Evolutionary conservation across 2,797 vertebrate genomes (phyloP).

Genomic region (Pogoniulus pusillus): DNA sequence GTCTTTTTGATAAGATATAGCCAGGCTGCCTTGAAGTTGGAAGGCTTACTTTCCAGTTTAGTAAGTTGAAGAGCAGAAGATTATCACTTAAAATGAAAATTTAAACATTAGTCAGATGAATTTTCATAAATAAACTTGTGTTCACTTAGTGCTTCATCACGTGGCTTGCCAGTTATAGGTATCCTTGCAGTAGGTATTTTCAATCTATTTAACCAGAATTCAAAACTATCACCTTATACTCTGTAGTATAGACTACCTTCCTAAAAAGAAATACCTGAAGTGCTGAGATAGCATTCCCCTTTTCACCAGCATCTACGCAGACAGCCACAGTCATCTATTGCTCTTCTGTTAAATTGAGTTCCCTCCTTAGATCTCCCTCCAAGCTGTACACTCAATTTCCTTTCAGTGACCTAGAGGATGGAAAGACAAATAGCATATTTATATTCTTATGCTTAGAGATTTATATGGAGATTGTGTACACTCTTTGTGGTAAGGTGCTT

Average conservation of each 20-base stretch:
- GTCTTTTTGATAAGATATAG: background rate
- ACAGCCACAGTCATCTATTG: background rate
- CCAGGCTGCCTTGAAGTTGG: background rate
- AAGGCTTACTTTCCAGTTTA: background rate
- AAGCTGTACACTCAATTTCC: background rate
- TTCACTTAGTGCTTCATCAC: background rate
- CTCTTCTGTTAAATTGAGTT: background rate
- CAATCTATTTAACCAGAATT: background rate
- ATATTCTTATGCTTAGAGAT: background rate
- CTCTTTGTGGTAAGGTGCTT: background rate
- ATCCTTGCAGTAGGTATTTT: background rate
- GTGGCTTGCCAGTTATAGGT: background rate
- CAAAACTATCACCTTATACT: background rate
- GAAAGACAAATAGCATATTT: background rate
- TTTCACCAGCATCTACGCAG: background rate
- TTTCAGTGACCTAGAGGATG: background rate
- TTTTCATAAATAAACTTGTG: background rate
- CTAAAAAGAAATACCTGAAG: background rate
- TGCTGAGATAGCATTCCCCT: background rate
- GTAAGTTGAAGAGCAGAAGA: background rate
- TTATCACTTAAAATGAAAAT: background rate
- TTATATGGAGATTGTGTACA: background rate
- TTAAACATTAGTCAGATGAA: background rate
- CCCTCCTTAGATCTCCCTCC: background rate
- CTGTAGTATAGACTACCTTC: background rate